phyloP scores from a whole-genome alignment of 2,113 vertebrate genomes.

The Crotalus viridis region DNA sequence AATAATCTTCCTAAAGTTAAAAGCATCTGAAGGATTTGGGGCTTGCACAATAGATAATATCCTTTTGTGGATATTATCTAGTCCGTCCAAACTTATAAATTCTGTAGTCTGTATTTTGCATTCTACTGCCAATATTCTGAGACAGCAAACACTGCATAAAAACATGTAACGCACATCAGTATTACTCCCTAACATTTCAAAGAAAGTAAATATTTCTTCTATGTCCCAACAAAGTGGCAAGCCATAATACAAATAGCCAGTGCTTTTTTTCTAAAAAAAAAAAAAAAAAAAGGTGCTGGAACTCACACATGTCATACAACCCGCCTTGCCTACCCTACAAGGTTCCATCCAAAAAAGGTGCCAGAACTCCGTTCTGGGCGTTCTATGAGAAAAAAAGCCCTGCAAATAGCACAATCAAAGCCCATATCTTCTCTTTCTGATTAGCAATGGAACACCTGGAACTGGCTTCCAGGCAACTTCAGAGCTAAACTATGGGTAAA shows the following conservation, averaged over 20 bases:
- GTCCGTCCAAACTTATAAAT: neutral
- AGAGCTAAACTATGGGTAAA: neutral
- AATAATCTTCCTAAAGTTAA: neutral
- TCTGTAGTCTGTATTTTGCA: neutral
- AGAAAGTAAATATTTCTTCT: neutral
- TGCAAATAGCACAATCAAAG: neutral
- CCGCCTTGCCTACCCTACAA: too few relatives aligned
- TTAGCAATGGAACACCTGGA: neutral
- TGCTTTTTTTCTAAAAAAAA: too few relatives aligned
- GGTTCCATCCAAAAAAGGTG: too few relatives aligned
- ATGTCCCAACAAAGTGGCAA: neutral
- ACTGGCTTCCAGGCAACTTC: neutral
- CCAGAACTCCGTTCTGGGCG: too few relatives aligned
- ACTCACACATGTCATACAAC: too few relatives aligned
- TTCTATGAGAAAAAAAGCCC: too few relatives aligned
- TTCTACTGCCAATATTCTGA: neutral
- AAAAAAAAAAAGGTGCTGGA: too few relatives aligned
- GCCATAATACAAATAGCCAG: neutral
- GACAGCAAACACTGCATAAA: neutral
- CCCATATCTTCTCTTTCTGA: neutral
- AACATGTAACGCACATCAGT: neutral
- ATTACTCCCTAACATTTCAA: neutral
- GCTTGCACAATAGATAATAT: neutral
- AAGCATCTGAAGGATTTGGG: neutral
- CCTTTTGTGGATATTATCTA: neutral